phyloP scores from a whole-genome alignment of 2,113 vertebrate species.

The Dipodomys spectabilis region DNA sequence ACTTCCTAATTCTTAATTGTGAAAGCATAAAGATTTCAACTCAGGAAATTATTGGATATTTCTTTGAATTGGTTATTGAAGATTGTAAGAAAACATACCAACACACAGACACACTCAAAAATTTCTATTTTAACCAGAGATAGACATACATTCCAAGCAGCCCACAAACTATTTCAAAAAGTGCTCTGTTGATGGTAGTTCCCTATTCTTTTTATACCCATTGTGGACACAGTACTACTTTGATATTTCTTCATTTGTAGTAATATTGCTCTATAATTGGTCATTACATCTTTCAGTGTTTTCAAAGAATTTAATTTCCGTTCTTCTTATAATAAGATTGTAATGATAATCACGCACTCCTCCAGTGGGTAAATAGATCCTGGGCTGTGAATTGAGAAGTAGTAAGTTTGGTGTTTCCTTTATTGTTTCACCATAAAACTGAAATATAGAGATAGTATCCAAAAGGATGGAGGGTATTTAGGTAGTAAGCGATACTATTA shows the following conservation, averaged over 20 bases:
- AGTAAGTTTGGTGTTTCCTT: slow-evolving; percentile 7
- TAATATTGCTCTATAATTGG: slow-evolving; percentile 8
- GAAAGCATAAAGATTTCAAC: slow-evolving; percentile 42
- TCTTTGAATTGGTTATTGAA: neutral
- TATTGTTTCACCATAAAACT: slow-evolving; percentile 69
- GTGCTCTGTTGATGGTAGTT: neutral
- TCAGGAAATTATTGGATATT: neutral
- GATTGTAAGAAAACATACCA: neutral
- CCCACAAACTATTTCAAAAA: neutral
- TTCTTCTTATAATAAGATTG: slow-evolving; percentile 64
- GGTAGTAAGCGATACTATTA: slow-evolving; percentile 64
- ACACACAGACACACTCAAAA: no score
- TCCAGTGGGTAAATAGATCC: neutral
- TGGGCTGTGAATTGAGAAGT: neutral
- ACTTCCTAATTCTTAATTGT: neutral
- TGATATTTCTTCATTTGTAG: slow-evolving; percentile 43
- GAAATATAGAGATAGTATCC: slow-evolving; percentile 62
- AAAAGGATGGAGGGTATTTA: slow-evolving; percentile 47
- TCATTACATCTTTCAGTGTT: slow-evolving; percentile 12
- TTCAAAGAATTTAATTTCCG: neutral
- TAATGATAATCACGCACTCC: neutral
- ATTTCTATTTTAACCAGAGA: no score
- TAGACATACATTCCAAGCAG: slow-evolving; percentile 41
- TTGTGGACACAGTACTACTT: neutral
- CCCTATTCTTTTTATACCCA: neutral